A percentile compares a stretch with the other conserved stretches of the same genome.
phyloP scores from a whole-genome alignment of 2,888 invertebrate genomes.

The Lamproptera curius region DNA sequence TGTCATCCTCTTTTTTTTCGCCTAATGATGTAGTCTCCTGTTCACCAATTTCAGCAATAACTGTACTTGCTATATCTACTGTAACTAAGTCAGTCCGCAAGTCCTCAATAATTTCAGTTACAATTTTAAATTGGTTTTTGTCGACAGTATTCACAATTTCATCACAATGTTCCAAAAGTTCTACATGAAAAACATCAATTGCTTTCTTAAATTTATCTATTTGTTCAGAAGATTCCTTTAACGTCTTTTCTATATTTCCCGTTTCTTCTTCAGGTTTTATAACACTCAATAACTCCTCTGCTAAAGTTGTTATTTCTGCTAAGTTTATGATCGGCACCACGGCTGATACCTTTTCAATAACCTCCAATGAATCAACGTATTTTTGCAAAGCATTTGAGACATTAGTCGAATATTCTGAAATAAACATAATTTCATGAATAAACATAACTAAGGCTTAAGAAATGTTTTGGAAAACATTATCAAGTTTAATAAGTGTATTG shows the following conservation, averaged over 20 bases:
- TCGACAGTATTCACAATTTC: not conserved
- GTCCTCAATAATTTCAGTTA: not conserved
- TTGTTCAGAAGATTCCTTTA: too few relatives aligned
- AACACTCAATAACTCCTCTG: constrained; percentile 34
- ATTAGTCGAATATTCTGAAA: not conserved
- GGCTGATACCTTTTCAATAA: constrained; percentile 33
- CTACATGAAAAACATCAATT: not conserved
- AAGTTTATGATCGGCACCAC: constrained; percentile 32
- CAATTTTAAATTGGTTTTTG: not conserved
- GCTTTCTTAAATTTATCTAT: not conserved
- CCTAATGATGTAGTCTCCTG: too few relatives aligned
- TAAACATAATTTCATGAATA: too few relatives aligned
- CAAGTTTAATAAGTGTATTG: too few relatives aligned
- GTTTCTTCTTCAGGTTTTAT: not conserved
- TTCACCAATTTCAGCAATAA: too few relatives aligned
- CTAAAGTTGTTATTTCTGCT: constrained; percentile 35
- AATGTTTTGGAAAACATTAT: too few relatives aligned
- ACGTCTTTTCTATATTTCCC: too few relatives aligned
- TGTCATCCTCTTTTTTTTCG: too few relatives aligned
- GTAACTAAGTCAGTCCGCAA: not conserved
- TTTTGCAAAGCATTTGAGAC: constrained; percentile 17
- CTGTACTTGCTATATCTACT: too few relatives aligned
- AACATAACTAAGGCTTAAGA: too few relatives aligned
- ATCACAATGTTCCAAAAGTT: not conserved
- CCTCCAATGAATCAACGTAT: constrained; percentile 36